These are phyloP conservation scores for Pogonus chalceus DNA, from an alignment of 1,140 invertebrate genomes.

Conservation along the genomic window DNA sequence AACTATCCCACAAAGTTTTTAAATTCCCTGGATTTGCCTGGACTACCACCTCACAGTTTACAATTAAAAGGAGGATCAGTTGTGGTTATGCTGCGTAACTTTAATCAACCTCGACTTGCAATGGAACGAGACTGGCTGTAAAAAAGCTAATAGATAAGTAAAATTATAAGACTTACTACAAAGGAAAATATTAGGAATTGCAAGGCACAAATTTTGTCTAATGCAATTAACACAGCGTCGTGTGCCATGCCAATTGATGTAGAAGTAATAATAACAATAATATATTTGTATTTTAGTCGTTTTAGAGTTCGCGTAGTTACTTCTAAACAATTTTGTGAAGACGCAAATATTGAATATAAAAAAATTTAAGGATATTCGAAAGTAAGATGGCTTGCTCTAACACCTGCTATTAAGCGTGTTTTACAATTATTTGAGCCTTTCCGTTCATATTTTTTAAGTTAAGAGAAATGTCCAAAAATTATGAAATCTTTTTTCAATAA, in stretches of 20 bases:
- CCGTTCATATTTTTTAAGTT: slow-evolving; percentile 5
- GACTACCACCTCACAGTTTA: slow-evolving; percentile 31
- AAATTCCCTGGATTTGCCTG: slow-evolving; percentile 24
- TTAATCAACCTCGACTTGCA: slow-evolving; percentile 36
- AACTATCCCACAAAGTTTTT: slow-evolving; percentile 28
- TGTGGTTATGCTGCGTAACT: slow-evolving; percentile 34
- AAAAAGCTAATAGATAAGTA: slow-evolving; percentile 31
- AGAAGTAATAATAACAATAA: neutral
- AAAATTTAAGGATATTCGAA: slow-evolving; percentile 5
- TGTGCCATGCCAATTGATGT: neutral
- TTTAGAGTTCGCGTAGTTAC: neutral
- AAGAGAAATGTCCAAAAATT: neutral
- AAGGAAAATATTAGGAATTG: neutral
- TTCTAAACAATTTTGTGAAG: slow-evolving; percentile 3
- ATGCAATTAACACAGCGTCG: neutral
- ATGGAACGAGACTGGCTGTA: slow-evolving; percentile 34
- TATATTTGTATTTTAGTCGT: neutral
- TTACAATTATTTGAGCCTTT: neutral
- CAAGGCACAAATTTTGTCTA: neutral
- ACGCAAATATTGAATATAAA: slow-evolving; percentile 6
- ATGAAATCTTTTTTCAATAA: neutral
- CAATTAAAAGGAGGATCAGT: slow-evolving; percentile 26
- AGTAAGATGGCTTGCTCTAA: slow-evolving; percentile 5
- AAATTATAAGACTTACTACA: neutral
- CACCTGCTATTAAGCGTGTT: neutral